A percentile compares a stretch with the other conserved stretches of the same genome.
Conservation (phyloP, 2,797 vertebrate genomes). For the Sebastes iracundus region DNA sequence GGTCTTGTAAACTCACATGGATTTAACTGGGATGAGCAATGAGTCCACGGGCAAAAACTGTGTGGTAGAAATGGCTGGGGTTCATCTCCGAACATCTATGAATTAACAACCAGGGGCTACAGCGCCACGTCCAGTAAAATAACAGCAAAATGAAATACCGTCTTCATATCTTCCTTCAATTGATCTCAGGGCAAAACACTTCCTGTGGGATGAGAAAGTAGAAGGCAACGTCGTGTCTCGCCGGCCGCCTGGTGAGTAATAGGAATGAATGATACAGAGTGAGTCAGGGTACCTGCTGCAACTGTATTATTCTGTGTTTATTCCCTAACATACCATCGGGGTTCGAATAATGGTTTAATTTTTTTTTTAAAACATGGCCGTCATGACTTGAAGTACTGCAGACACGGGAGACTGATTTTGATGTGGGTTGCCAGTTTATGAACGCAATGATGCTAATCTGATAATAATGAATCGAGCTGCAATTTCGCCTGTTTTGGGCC, state of each 20-base stretch:
- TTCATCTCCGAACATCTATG: constrained; percentile 39
- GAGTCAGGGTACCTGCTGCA: constrained; percentile 18
- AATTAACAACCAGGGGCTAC: constrained; percentile 15
- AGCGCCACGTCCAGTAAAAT: constrained; percentile 2
- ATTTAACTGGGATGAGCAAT: constrained; percentile 19
- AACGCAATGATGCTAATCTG: not conserved
- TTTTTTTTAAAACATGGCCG: not conserved
- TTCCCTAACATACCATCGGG: not conserved
- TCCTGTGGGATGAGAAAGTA: constrained; percentile 11
- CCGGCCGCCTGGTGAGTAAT: constrained; percentile 37
- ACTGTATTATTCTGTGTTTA: not conserved
- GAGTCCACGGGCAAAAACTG: constrained; percentile 16
- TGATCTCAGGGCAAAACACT: constrained; percentile 22
- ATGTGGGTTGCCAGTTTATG: not conserved
- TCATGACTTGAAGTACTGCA: not conserved
- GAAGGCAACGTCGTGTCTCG: not conserved
- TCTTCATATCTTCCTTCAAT: constrained; percentile 48
- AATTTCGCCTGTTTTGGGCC: not conserved
- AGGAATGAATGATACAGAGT: constrained; percentile 4
- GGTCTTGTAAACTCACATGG: constrained; percentile 19
- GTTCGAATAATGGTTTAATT: not conserved
- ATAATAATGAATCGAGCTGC: constrained; percentile 7
- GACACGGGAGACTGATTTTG: not conserved
- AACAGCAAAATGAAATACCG: constrained; percentile 47
- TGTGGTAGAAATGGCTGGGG: constrained; percentile 16